Conservation (phyloP, 2,113 vertebrate genomes). For the Chlamydotis undulata region DNA sequence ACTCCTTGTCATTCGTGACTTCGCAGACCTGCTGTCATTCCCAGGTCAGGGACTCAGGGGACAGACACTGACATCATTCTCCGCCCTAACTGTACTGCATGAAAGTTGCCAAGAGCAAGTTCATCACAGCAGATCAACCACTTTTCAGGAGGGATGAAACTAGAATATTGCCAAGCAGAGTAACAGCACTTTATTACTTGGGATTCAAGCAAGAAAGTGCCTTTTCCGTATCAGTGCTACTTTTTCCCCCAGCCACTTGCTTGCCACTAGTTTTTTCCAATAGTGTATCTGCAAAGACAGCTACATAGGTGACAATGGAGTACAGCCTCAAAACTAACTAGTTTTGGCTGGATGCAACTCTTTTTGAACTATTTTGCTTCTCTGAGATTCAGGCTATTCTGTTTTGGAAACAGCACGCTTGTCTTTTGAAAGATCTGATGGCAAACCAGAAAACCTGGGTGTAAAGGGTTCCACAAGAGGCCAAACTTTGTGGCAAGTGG, state of each 20-base stretch:
- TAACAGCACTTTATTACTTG: neutral
- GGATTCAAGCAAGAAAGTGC: neutral
- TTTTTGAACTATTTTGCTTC: neutral
- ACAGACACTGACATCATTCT: neutral
- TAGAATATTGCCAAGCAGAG: neutral
- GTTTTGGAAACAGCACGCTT: neutral
- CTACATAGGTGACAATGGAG: neutral
- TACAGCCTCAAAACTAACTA: neutral
- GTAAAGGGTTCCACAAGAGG: neutral
- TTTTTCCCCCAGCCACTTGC: too few species aligned
- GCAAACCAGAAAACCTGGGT: neutral
- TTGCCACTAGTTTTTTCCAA: neutral
- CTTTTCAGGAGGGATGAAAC: neutral
- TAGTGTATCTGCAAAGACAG: neutral
- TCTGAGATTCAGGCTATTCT: neutral
- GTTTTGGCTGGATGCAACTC: neutral
- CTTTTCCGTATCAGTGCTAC: neutral
- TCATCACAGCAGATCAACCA: neutral
- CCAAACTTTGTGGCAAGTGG: neutral
- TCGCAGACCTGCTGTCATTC: neutral
- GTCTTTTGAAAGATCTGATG: neutral
- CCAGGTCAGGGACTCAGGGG: neutral
- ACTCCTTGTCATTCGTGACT: neutral
- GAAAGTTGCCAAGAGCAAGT: neutral
- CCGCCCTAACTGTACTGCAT: neutral